Conservation (phyloP, 1,140 invertebrate species). For the Coenobita brevimanus region DNA sequence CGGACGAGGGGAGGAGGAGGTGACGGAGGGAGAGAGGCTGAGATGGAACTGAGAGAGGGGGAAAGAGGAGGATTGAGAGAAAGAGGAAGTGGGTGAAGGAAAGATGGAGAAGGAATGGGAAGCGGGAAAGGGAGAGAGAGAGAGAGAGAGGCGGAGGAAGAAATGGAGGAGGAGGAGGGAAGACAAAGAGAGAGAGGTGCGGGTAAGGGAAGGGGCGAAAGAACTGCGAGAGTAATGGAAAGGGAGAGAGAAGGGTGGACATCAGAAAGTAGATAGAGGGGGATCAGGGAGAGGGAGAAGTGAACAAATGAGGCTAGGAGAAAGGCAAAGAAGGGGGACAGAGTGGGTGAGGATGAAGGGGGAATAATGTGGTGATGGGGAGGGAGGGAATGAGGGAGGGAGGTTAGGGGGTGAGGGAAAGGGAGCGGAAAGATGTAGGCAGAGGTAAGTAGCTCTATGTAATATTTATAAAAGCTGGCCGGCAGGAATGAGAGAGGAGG, state of each 20-base stretch:
- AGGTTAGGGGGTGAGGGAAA: neutral
- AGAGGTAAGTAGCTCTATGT: too few relatives aligned
- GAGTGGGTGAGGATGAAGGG: neutral
- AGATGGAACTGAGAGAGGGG: too few relatives aligned
- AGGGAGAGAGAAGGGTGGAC: neutral
- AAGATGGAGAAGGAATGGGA: too few relatives aligned
- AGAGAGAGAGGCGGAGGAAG: neutral
- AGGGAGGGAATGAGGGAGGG: neutral
- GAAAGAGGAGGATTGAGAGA: too few relatives aligned
- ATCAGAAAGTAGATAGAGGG: neutral
- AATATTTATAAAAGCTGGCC: slow-evolving; percentile 16
- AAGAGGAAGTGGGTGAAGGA: too few relatives aligned
- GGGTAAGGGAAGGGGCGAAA: neutral
- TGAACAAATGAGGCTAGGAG: neutral
- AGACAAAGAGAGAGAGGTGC: too few relatives aligned
- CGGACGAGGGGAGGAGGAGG: too few relatives aligned
- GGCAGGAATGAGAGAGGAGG: neutral
- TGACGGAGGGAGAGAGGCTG: too few relatives aligned
- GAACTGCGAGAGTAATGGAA: neutral
- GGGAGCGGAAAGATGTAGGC: too few relatives aligned
- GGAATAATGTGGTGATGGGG: neutral
- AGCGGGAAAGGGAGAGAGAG: neutral
- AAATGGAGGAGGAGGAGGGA: neutral
- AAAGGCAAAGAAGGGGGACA: neutral
- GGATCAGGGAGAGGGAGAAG: neutral